Conservation (phyloP, 2,113 vertebrate species). For the Procavia capensis region DNA sequence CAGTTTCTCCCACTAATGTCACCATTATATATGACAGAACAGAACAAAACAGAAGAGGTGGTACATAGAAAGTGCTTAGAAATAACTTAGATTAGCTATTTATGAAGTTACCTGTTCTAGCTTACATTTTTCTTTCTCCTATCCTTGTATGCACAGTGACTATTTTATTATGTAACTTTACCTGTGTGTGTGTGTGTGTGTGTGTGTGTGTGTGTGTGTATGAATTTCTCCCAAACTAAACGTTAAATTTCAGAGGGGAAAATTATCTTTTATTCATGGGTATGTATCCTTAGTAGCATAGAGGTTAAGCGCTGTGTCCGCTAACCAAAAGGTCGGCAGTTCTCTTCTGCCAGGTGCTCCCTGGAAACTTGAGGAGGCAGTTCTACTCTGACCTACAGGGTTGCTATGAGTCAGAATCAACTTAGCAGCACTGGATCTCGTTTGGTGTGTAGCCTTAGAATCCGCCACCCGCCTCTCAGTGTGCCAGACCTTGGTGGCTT, state of each 20-base stretch:
- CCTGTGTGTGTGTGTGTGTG: background rate
- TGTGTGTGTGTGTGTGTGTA: background rate
- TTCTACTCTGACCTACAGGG: no score
- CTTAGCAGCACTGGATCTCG: no score
- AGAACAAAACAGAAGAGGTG: no score
- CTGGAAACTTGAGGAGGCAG: no score
- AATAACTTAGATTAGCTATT: background rate
- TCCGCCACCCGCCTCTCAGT: background rate
- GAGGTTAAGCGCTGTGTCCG: no score
- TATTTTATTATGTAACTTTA: no score
- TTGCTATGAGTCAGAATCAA: no score
- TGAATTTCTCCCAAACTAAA: conserved; percentile 5
- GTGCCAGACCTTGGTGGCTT: no score
- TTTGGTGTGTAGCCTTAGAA: background rate
- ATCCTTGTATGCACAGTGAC: background rate
- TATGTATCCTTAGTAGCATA: background rate
- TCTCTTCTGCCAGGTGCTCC: no score
- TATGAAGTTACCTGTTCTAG: background rate
- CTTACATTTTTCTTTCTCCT: background rate
- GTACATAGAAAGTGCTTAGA: background rate
- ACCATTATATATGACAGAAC: no score
- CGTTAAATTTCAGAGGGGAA: background rate
- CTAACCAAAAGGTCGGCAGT: no score
- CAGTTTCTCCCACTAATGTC: no score
- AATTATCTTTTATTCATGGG: background rate